Percentiles rank a stretch among this genome's conserved stretches.
Evolutionary conservation across 2,888 invertebrate genomes (phyloP).

Genomic region (Parapristionchus giblindavisi): DNA sequence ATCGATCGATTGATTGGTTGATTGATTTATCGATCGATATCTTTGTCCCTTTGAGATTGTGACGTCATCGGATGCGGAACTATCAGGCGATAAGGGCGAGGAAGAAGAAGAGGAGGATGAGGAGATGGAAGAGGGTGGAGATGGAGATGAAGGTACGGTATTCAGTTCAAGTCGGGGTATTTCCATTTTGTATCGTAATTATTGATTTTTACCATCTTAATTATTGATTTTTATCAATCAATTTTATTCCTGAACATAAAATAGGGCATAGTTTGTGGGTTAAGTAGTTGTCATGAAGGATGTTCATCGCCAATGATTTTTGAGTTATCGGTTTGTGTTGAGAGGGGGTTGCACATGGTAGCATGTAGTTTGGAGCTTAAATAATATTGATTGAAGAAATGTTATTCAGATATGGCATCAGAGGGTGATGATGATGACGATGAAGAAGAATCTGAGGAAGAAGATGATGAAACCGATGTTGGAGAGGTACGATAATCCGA

Average conservation of each 20-base stretch:
- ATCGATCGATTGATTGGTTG: too few relatives aligned
- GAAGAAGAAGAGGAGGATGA: constrained; percentile 41
- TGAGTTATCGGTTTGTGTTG: too few relatives aligned
- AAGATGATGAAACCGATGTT: constrained; percentile 31
- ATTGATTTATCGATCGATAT: too few relatives aligned
- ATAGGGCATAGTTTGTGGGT: too few relatives aligned
- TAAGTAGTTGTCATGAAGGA: too few relatives aligned
- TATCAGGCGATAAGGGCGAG: constrained; percentile 45
- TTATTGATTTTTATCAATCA: neutral
- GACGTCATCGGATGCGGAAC: constrained; percentile 45
- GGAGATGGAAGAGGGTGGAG: constrained; percentile 9
- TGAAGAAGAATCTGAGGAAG: constrained; percentile 36
- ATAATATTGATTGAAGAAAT: too few relatives aligned
- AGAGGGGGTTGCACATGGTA: too few relatives aligned
- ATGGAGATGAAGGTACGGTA: neutral
- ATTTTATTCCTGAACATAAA: neutral
- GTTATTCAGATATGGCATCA: constrained; percentile 35
- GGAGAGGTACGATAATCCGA: constrained; percentile 31
- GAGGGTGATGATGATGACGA: constrained; percentile 41
- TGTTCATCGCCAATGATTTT: too few relatives aligned
- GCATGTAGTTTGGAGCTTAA: too few relatives aligned
- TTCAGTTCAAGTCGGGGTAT: too few relatives aligned
- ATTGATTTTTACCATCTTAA: neutral
- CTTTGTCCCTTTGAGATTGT: constrained; percentile 4
- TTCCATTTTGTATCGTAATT: too few relatives aligned